These are phyloP conservation scores for Anniella stebbinsi DNA, from an alignment of 2,797 vertebrate species.

Conservation along the genomic window DNA sequence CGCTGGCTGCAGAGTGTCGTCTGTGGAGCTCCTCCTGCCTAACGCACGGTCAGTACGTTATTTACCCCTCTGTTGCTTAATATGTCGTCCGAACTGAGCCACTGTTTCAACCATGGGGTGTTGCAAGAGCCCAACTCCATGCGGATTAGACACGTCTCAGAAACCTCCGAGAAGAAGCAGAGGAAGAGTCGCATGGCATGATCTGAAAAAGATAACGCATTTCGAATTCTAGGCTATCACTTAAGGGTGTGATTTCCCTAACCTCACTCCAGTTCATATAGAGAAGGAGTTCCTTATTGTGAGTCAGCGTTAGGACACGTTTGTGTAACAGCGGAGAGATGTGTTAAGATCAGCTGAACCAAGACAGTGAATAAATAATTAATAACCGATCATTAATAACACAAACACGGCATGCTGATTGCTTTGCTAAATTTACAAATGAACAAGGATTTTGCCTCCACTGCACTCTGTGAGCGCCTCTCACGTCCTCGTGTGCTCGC, in stretches of 20 bases:
- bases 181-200: not conserved
- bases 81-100: no score
- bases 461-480: not conserved
- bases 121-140: not conserved
- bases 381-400: not conserved
- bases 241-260: no score
- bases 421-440: not conserved
- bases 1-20: no score
- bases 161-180: not conserved
- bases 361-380: not conserved
- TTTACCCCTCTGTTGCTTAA: no score
- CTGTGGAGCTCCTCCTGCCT: no score
- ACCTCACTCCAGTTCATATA: not conserved
- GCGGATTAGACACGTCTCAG: not conserved
- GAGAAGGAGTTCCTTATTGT: not conserved
- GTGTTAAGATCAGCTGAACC: not conserved
- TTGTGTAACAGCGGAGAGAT: no score
- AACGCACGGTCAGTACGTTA: no score
- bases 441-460: no score
- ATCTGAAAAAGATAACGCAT: no score
- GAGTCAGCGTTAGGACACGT: no score
- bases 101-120: not conserved
- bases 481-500: not conserved
- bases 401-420: not conserved
- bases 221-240: no score